Evolutionary conservation across 2,797 vertebrate species (phyloP).

Genomic region (Myioborus miniatus): DNA sequence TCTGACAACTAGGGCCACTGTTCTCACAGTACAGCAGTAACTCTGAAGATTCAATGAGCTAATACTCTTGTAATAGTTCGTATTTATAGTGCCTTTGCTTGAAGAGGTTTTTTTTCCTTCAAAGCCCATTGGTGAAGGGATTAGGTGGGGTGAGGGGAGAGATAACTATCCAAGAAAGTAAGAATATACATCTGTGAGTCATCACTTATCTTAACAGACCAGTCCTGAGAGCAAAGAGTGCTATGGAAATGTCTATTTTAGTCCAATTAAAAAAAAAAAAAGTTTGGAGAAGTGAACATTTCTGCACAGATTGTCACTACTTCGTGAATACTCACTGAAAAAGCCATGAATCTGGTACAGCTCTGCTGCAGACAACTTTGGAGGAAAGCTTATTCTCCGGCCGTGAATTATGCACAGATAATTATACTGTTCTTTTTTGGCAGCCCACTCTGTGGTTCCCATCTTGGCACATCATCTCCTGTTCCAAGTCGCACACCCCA

Average conservation of each 20-base stretch:
- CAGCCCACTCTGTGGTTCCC: slow-evolving; percentile 70
- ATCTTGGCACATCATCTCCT: slow-evolving; percentile 67
- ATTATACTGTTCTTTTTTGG: slow-evolving; percentile 73
- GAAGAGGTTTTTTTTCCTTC: neutral
- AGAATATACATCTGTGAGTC: slow-evolving; percentile 61
- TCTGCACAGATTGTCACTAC: slow-evolving; percentile 71
- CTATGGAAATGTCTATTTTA: slow-evolving; percentile 65
- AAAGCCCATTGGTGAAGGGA: neutral
- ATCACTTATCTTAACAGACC: slow-evolving; percentile 60
- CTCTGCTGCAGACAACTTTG: slow-evolving; percentile 64
- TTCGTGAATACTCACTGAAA: slow-evolving; percentile 65
- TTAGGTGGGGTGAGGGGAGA: slow-evolving; percentile 37
- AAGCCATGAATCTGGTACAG: slow-evolving; percentile 68
- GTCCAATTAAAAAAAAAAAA: slow-evolving; percentile 40
- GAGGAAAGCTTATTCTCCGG: slow-evolving; percentile 65
- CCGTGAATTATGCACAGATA: slow-evolving; percentile 72
- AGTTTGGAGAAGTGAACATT: slow-evolving; percentile 66
- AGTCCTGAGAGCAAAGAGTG: slow-evolving; percentile 61
- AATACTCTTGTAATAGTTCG: neutral
- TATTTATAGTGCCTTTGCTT: slow-evolving; percentile 38
- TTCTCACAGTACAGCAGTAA: neutral
- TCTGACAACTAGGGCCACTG: neutral
- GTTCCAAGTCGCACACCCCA: slow-evolving; percentile 61
- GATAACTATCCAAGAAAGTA: slow-evolving; percentile 50
- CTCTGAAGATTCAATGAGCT: neutral